phyloP scores from a whole-genome alignment of 2,888 invertebrate species.

The Eupithecia tripunctaria region DNA sequence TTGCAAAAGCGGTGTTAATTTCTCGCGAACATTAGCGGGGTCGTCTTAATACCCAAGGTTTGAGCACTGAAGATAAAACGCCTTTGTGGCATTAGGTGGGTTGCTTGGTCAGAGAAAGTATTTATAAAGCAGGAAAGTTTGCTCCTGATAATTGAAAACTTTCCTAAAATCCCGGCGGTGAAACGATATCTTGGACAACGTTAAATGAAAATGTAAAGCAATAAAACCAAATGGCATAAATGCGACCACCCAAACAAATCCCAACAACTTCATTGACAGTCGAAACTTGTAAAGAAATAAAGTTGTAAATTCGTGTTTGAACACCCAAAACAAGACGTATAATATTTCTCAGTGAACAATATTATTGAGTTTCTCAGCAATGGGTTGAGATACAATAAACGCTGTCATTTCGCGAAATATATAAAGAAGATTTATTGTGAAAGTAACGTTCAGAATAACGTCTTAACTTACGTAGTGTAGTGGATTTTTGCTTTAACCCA shows the following conservation, averaged over 20 bases:
- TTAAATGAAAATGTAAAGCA: neutral
- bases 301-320: slow-evolving; percentile 35
- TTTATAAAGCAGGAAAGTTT: neutral
- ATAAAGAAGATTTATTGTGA: slow-evolving; percentile 72
- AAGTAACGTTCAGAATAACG: slow-evolving; percentile 62
- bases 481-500: slow-evolving; percentile 40
- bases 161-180: neutral
- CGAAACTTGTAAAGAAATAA: slow-evolving; percentile 34
- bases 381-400: slow-evolving; percentile 67
- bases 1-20: slow-evolving; percentile 72
- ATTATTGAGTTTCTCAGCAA: slow-evolving; percentile 48
- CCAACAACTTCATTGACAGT: slow-evolving; percentile 30
- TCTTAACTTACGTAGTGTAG: slow-evolving; percentile 53
- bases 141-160: neutral
- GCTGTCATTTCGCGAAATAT: slow-evolving; percentile 63
- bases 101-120: slow-evolving; percentile 31
- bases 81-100: slow-evolving; percentile 60
- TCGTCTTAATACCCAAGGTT: slow-evolving; percentile 64
- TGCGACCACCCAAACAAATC: slow-evolving; percentile 33
- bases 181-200: neutral
- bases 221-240: neutral
- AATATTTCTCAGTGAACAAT: slow-evolving; percentile 50
- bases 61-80: slow-evolving; percentile 60
- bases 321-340: slow-evolving; percentile 49
- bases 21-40: slow-evolving; percentile 68